These are phyloP conservation scores for Drepana arcuata DNA, from an alignment of 1,140 invertebrate genomes.

Conservation along the genomic window DNA sequence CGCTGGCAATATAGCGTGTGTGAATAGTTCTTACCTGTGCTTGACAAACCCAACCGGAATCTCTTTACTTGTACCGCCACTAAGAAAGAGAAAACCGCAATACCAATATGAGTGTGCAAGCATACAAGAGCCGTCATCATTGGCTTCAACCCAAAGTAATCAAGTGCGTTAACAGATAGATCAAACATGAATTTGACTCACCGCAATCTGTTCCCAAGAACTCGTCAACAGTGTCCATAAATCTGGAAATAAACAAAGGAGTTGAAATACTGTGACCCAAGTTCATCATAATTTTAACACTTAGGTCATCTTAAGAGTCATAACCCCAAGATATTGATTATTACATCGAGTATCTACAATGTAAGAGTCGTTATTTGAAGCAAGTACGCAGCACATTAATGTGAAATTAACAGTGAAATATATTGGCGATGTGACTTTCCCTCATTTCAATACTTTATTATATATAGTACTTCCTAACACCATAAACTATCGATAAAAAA, in stretches of 20 bases:
- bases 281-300: too few species aligned
- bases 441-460: too few species aligned
- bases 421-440: too few species aligned
- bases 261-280: too few species aligned
- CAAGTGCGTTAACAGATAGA: conserved; percentile 20
- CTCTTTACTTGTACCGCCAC: conserved; percentile 16
- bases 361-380: too few species aligned
- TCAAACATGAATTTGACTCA: conserved; percentile 41
- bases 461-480: conserved; percentile 17
- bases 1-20: conserved; percentile 12
- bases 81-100: conserved; percentile 27
- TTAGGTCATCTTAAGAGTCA: too few species aligned
- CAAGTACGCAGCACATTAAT: too few species aligned
- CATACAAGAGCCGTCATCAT: conserved; percentile 20
- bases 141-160: conserved; percentile 19
- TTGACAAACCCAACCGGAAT: conserved; percentile 14
- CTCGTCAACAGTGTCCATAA: conserved; percentile 42
- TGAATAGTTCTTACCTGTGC: conserved; percentile 15
- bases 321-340: too few species aligned
- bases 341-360: too few species aligned
- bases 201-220: conserved; percentile 40
- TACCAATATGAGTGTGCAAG: conserved; percentile 17
- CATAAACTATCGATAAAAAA: conserved; percentile 32
- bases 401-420: too few species aligned
- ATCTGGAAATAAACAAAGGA: conserved; percentile 42